Evolutionary conservation across 2,888 invertebrate species (phyloP), one percentile per base, ranked within the genome.

Genomic region (Amphimallon solstitiale): DNA sequence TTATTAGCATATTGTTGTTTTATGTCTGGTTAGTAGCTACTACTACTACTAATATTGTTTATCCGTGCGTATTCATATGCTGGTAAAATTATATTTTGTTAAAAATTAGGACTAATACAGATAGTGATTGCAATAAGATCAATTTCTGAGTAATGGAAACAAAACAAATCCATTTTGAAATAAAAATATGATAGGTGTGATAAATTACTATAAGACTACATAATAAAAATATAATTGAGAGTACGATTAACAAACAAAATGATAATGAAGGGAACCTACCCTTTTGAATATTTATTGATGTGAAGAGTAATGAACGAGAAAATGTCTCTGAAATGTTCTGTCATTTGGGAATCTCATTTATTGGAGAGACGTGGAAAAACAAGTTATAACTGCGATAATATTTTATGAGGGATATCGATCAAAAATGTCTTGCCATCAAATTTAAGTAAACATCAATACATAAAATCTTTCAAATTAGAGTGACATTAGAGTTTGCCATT

Each of bases 261-360:
- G 56, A 21, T 40, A 40, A 56, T 40, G 56, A 56, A 56, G 40
- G 40, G 21, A 56, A 40, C 56, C 40, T 23, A 40, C 56, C 29
- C 56, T 56, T 21, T 23, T 56, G 56, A 56, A 56, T 56, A 56
- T 56, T 56, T 40, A 56, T 56, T 40, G 56, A 23, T 40, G 23
- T 9, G 40, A 40, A 56, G 56, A 56, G 40, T 38, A 56, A 56
- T 56, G 56, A 56, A 29, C 29, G 29, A 29, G 29, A 14, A 17
- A 15, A 29, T 56, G 37, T 21, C 56, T 40, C 56, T 56, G 23
- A 40, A 43, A 40, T 40, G 51, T 34, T 51, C 51, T 51, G 56
- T 56, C 40, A 56, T 40, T 56, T 40, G 56, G 21, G 56, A 56
- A 56, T 56, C 38, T 23, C 56, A 56, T 37, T 56, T 14, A 56